Base-by-base conservation (phyloP, 2,888 invertebrate genomes). In the Erebia ligea region DNA sequence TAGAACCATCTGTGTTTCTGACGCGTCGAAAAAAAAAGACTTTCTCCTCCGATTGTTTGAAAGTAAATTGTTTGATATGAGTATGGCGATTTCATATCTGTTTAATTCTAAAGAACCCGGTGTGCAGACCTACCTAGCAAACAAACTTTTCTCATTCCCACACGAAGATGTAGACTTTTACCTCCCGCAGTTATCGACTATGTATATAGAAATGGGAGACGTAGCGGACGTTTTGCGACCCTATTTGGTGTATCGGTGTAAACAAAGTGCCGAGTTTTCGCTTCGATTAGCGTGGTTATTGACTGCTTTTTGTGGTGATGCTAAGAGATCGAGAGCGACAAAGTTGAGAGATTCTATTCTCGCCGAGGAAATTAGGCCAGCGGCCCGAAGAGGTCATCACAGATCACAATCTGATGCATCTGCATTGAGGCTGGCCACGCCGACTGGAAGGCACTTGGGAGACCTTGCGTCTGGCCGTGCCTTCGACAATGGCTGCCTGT, bases 81-180 rank as follows among this genome's bases (percentile, higher is more conserved):
- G 98, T 78, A 99, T 99, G 95, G 99, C 99, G 76, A 98, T 99
- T 85, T 98, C 98, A 86, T 99, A 99, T 94, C 94, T 99, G 72
- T 99, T 98, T 90, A 98, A 98, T 88, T 98, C 99, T 56, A 99
- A 99, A 92, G 99, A 99, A 88, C 98, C 98, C 54, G 99, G 99
- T 74, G 99, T 99, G 77, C 97, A 99, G 84, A 97, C 98, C 81
- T 99, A 99, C 93, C 96, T 99, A 86, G 99, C 98, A 76, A 99
- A 99, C 94, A 97, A 98, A 91, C 96, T 99, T 93, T 99, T 99
- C 92, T 98, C 97, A 89, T 99, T 99, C 90, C 96, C 96, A 45
- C 95, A 97, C 87, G 95, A 94, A 76, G 98, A 99, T 79, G 98
- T 99, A 76, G 99, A 99, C 94, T 98, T 99, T 89, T 99, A 99